These are phyloP conservation scores for Margarornis squamiger DNA, from an alignment of 2,797 vertebrate genomes.

Conservation along the genomic window DNA sequence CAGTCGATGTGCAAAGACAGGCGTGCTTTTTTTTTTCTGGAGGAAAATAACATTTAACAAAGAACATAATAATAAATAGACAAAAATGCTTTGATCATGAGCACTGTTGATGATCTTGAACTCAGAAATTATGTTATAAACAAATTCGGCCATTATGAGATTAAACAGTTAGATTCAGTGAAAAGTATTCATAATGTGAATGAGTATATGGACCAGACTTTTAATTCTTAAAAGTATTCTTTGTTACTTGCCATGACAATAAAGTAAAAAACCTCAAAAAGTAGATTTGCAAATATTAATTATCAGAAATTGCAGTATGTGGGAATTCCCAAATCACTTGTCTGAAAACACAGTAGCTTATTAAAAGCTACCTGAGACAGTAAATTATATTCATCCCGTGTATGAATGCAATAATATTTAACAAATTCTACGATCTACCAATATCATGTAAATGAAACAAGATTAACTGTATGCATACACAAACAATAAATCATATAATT, in stretches of 20 bases:
- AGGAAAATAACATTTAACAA: not conserved
- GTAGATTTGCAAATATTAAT: not conserved
- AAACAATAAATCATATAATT: not conserved
- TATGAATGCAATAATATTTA: not conserved
- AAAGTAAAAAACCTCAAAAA: not conserved
- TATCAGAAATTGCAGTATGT: not conserved
- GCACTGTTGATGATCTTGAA: not conserved
- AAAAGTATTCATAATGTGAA: not conserved
- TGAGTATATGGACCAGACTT: not conserved
- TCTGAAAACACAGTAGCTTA: not conserved
- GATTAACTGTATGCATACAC: not conserved
- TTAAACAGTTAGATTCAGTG: not conserved
- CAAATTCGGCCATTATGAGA: not conserved
- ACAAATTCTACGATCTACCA: not conserved
- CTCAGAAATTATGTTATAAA: not conserved
- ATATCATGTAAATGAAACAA: not conserved
- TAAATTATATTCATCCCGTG: not conserved
- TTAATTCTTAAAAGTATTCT: not conserved
- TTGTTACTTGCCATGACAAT: not conserved
- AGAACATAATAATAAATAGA: not conserved
- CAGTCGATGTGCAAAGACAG: not conserved
- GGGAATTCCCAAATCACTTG: not conserved
- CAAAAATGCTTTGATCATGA: not conserved
- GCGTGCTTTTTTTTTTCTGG: not conserved
- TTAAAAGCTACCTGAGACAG: not conserved